Base-by-base conservation (phyloP, 2,888 invertebrate genomes). In the Crossocerus cetratus region DNA sequence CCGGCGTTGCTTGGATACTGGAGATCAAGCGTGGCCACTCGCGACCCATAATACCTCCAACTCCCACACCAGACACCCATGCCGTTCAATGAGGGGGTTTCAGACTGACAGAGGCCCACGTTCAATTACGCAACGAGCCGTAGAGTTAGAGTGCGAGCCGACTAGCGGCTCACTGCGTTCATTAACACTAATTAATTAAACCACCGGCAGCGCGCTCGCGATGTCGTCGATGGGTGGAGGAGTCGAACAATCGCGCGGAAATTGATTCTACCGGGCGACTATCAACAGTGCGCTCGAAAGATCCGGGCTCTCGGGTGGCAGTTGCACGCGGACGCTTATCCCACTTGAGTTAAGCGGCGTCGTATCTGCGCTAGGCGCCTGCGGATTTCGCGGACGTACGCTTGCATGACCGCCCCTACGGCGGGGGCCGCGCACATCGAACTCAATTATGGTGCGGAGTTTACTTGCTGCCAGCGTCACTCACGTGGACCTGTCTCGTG, bases 101-200 rank as follows among this genome's bases (percentile, higher is more conserved):
- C 53, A 32, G 13, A 22, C 20, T 8, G 42, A 23, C 49, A 53
- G 43, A 59, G n/a, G 54, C 45, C 53, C 18, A 44, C 56, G 61
- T 68, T 68, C 68, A 74, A 73, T 68, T 65, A 65, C 53, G 60
- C 56, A 49, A 42, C 63, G 58, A 20, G 21, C 59, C 44, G 11
- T 11, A 20, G 44, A 44, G 3, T 23, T 13, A 22, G 32, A 11
- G 42, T 1, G 32, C 8, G 2, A 56, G 57, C 61, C 58, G 43
- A 59, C 63, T 66, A 59, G 60, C 66, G 74, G 59, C 62, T 49
- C 66, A 72, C 77, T 64, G 58, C 63, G 71, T 72, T 80, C 77
- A 71, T 80, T 77, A 80, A 80, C 80, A 80, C 77, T 77, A 80
- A 80, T 80, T 80, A 80, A 80, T 80, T 80, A 80, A 75, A 75